Conservation (phyloP, 2,888 invertebrate species). For the Mantis religiosa region DNA sequence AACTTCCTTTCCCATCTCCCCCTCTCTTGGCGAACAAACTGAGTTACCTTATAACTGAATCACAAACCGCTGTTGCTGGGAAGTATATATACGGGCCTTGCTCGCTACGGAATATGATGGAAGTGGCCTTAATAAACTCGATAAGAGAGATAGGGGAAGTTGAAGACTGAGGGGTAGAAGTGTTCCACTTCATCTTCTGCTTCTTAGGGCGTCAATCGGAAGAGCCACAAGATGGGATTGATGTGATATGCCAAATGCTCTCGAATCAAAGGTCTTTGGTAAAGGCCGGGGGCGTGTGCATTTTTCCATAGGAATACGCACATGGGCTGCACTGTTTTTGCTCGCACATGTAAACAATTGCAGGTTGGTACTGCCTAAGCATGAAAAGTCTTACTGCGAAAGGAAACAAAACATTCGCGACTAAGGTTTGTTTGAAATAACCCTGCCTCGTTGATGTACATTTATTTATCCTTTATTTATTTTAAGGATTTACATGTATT, state of each 20-base stretch:
- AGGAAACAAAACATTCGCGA: too few relatives aligned
- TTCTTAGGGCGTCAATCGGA: not conserved
- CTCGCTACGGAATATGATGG: not conserved
- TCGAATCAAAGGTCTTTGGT: too few relatives aligned
- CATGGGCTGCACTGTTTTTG: too few relatives aligned
- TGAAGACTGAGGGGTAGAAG: not conserved
- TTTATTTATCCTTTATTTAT: too few relatives aligned
- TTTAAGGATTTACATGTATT: too few relatives aligned
- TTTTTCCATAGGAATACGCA: too few relatives aligned
- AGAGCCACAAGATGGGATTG: not conserved
- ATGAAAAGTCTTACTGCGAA: too few relatives aligned
- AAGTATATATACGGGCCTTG: not conserved
- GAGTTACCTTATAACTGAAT: conserved; percentile 8
- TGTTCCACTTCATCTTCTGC: not conserved
- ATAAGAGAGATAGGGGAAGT: not conserved
- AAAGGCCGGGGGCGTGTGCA: too few relatives aligned
- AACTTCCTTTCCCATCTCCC: not conserved
- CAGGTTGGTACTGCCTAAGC: too few relatives aligned
- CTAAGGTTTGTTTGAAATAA: too few relatives aligned
- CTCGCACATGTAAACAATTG: too few relatives aligned
- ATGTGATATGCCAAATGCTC: not conserved
- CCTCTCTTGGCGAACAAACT: not conserved
- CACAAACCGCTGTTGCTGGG: not conserved
- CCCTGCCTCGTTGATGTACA: too few relatives aligned
- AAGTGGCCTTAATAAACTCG: conserved; percentile 16